These are phyloP conservation scores for Macrosteles quadrilineatus DNA, from an alignment of 1,140 invertebrate species.

Conservation along the genomic window DNA sequence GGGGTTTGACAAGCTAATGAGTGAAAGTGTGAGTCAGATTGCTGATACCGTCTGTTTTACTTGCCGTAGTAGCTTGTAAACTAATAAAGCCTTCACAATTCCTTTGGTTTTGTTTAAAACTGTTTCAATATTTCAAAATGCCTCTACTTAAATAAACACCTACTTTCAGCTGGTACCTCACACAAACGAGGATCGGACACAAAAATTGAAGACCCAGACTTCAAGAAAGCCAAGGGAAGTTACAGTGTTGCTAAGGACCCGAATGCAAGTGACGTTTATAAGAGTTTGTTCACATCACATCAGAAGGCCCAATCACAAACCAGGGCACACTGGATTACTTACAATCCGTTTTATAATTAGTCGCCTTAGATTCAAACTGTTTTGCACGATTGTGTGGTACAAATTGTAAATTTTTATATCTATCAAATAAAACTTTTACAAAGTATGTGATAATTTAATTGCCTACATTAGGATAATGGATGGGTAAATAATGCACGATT, in stretches of 20 bases:
- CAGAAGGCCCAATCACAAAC: constrained; percentile 82
- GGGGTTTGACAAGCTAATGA: too few relatives aligned
- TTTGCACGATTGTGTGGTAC: too few relatives aligned
- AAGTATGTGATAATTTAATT: too few relatives aligned
- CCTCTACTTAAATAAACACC: too few relatives aligned
- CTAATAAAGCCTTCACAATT: not conserved
- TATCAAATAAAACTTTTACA: too few relatives aligned
- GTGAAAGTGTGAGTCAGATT: too few relatives aligned
- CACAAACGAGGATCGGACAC: constrained; percentile 17
- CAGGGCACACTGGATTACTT: constrained; percentile 95
- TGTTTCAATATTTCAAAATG: too few relatives aligned
- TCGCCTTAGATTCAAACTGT: not conserved
- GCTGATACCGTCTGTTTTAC: too few relatives aligned
- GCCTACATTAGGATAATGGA: too few relatives aligned
- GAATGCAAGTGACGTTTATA: constrained; percentile 86
- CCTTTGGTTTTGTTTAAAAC: constrained; percentile 8
- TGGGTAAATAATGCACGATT: too few relatives aligned
- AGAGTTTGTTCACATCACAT: constrained; percentile 93
- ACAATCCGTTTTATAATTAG: constrained; percentile 95
- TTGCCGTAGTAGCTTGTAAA: too few relatives aligned
- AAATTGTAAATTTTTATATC: not conserved
- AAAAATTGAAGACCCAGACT: constrained; percentile 60
- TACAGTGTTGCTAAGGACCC: constrained; percentile 93
- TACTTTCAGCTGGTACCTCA: constrained; percentile 15
- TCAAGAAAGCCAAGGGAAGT: constrained; percentile 73